Evolutionary conservation across 2,113 vertebrate genomes (phyloP).

Genomic region (Sprattus sprattus): DNA sequence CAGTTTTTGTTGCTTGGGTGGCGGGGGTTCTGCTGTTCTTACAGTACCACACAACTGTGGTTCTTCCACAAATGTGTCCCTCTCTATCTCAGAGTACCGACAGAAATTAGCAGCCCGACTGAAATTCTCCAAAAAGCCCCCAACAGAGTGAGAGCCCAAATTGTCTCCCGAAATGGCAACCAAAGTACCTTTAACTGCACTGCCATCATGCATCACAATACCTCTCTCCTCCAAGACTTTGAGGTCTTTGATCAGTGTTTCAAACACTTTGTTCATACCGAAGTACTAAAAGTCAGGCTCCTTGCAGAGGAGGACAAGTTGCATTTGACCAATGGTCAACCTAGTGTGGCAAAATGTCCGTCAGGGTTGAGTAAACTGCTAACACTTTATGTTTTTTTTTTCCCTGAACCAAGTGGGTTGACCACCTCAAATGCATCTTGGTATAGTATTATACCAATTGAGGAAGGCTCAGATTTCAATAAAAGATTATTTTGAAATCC

Average conservation of each 20-base stretch:
- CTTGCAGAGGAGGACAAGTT: slow-evolving; percentile 28
- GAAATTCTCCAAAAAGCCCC: slow-evolving; percentile 30
- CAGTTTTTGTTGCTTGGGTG: no score
- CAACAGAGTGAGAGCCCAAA: not conserved
- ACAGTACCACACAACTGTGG: not conserved
- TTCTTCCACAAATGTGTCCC: not conserved
- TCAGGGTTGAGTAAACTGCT: slow-evolving; percentile 28
- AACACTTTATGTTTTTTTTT: not conserved
- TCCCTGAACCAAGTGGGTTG: not conserved
- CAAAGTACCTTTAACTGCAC: slow-evolving; percentile 8
- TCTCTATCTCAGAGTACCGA: slow-evolving; percentile 24
- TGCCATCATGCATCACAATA: slow-evolving; percentile 13
- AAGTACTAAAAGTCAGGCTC: slow-evolving; percentile 35
- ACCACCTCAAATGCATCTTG: not conserved
- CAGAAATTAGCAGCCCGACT: slow-evolving; percentile 27
- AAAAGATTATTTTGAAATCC: not conserved
- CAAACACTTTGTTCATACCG: slow-evolving; percentile 36
- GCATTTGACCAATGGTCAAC: slow-evolving; percentile 18
- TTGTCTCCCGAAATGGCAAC: no score
- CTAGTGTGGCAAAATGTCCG: slow-evolving; percentile 24
- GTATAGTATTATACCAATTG: not conserved
- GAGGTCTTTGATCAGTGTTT: slow-evolving; percentile 30
- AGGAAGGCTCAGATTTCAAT: not conserved
- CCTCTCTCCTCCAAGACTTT: slow-evolving; percentile 29
- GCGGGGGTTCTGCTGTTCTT: slow-evolving; percentile 8